phyloP scores from a whole-genome alignment of 2,797 vertebrate species.

The Leptoclinus maculatus region DNA sequence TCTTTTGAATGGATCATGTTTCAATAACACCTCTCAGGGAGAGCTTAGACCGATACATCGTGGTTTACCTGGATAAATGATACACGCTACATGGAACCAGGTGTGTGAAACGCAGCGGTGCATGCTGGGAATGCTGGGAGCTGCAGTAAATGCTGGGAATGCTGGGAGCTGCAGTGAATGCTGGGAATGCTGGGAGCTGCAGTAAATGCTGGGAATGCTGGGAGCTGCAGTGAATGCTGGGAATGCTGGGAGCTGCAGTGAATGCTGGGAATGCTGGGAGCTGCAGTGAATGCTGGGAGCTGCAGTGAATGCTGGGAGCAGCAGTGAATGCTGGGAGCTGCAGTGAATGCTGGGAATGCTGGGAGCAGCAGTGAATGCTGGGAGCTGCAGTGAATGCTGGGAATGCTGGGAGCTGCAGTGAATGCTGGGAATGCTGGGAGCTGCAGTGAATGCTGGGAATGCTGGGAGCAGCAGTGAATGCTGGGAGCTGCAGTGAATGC shows the following conservation, averaged over 20 bases:
- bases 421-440: constrained; percentile 33
- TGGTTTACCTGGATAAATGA: constrained; percentile 18
- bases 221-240: neutral
- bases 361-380: constrained; percentile 17
- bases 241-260: constrained; percentile 22
- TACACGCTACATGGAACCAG: neutral
- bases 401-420: too few species aligned
- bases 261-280: too few species aligned
- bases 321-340: constrained; percentile 24
- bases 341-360: too few species aligned
- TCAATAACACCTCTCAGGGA: neutral
- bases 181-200: constrained; percentile 24
- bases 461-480: too few species aligned
- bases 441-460: neutral
- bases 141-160: neutral
- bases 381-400: neutral
- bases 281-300: constrained; percentile 23
- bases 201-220: too few species aligned
- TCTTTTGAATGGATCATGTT: too few species aligned
- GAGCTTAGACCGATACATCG: neutral
- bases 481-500: constrained; percentile 19
- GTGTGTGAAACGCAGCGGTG: constrained; percentile 36
- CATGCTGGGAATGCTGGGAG: constrained; percentile 16
- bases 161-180: too few species aligned
- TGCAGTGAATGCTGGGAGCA: too few species aligned